Percentiles rank a stretch among this genome's conserved stretches.
Conservation (phyloP, 2,888 invertebrate species). For the Caenorhabditis sp. region DNA sequence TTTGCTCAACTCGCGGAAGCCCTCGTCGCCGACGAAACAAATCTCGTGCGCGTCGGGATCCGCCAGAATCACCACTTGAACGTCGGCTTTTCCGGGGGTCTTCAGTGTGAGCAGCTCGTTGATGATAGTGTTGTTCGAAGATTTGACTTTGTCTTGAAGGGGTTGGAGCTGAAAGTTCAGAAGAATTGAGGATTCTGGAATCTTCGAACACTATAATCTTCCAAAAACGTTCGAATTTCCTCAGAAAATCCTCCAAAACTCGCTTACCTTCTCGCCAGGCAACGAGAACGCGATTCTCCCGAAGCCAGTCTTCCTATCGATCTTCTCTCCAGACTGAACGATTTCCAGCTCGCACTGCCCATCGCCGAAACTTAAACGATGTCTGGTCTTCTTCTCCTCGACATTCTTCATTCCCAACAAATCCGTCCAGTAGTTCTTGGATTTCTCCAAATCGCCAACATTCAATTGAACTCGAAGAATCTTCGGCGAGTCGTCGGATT, state of each 20-base stretch:
- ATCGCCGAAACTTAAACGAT: conserved; percentile 67
- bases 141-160: conserved; percentile 89
- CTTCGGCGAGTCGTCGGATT: conserved; percentile 88
- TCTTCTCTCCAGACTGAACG: conserved; percentile 84
- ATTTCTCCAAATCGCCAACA: conserved; percentile 89
- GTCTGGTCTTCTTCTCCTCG: conserved; percentile 84
- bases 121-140: conserved; percentile 88
- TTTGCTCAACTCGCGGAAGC: conserved; percentile 88
- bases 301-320: conserved; percentile 93
- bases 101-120: conserved; percentile 94
- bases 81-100: conserved; percentile 97
- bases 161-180: conserved; percentile 87
- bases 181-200: neutral
- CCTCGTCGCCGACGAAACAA: conserved; percentile 98
- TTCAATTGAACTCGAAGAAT: conserved; percentile 90
- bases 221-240: neutral
- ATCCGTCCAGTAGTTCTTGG: conserved; percentile 91
- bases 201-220: neutral
- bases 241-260: conserved; percentile 12
- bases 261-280: conserved; percentile 85
- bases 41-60: conserved; percentile 99
- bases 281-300: conserved; percentile 93
- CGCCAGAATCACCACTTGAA: conserved; percentile 95
- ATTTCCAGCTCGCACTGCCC: conserved; percentile 88
- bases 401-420: conserved; percentile 89